Evolutionary conservation across 2,797 vertebrate species (phyloP).

Genomic region (Phataginus tricuspis): DNA sequence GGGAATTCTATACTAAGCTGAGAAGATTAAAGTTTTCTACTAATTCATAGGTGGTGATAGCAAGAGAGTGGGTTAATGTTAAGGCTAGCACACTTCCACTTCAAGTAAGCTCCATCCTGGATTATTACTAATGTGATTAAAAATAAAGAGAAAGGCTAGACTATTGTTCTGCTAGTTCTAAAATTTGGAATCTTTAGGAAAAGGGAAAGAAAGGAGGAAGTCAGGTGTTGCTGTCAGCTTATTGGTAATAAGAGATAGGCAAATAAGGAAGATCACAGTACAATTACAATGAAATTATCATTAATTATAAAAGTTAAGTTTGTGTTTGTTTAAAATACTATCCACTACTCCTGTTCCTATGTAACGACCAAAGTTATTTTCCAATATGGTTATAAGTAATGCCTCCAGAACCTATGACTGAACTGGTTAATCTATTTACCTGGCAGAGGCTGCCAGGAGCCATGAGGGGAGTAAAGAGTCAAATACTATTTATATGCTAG

Average conservation of each 20-base stretch:
- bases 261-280: background rate
- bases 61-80: background rate
- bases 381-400: constrained; percentile 27
- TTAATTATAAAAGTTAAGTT: background rate
- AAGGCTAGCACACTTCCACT: background rate
- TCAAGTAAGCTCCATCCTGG: background rate
- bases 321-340: background rate
- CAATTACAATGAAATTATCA: background rate
- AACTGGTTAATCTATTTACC: background rate
- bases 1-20: background rate
- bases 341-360: background rate
- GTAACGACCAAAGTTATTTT: constrained; percentile 12
- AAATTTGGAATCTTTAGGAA: background rate
- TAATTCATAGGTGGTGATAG: background rate
- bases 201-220: background rate
- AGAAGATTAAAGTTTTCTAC: constrained; percentile 7
- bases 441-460: background rate
- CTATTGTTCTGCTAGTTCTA: background rate
- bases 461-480: background rate
- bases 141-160: background rate
- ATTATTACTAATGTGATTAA: background rate
- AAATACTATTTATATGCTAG: constrained; percentile 8
- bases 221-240: background rate
- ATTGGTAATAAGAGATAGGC: background rate
- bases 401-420: background rate